Base-by-base conservation (phyloP, 2,888 invertebrate species). In the Amphipoea oculea region DNA sequence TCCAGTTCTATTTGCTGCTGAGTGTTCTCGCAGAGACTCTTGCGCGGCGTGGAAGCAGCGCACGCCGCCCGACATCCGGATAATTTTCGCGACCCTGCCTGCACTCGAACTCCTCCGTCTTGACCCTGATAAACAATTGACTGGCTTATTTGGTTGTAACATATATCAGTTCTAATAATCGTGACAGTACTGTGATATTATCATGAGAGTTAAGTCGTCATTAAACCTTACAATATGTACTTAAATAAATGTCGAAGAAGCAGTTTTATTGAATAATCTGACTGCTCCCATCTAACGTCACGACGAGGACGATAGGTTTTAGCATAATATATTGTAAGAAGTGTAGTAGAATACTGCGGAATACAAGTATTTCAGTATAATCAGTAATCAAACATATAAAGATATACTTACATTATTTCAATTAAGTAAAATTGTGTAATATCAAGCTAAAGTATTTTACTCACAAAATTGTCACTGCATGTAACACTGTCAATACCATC, bases 1-100 rank as follows among this genome's bases (percentile, higher is more conserved):
- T 98, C 97, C 82, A 97, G 95, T 90, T 98, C 98, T 40, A 97
- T 95, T 60, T 97, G 95, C 84, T 96, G 97, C 82, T 97, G 96
- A 68, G 91, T 92, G 91, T 98, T 98, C 5, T 97, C 96, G 91
- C 98, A 98, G 40, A 98, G 93, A 62, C 94, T 92, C 60, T 95
- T 94, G 62, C 98, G 95, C 0, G 97, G 97, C 11, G 96, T 96
- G 0, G 97, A 97, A 0, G 97, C 96, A 29, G 98, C 94, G 92
- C 98, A 98, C 71, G 97, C 97, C 62, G 97, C 96, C 2, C 95
- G 92, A 90, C 98, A 98, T 70, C 95, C 94, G 5, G 96, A 93
- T 79, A 98, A 88, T 66, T 90, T 92, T 85, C 83, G 82, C n/a
- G 92, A 88, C 3, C 93, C 94, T 45, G 92, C 92, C 76, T 93